Conservation (phyloP, 2,797 vertebrate genomes). For the Danio jaintianensis region DNA sequence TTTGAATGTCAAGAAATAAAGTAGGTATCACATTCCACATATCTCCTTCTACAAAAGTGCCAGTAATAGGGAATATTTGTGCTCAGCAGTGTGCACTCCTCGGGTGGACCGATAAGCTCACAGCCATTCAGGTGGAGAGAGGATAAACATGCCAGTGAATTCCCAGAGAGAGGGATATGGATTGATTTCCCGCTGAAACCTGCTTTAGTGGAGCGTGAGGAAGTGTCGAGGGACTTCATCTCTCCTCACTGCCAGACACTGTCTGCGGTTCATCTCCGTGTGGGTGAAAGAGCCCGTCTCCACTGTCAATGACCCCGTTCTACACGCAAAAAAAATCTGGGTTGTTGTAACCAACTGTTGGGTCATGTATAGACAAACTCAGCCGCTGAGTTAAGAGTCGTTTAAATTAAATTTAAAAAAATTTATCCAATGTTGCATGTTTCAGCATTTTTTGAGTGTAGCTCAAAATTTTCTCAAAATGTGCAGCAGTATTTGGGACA, state of each 20-base stretch:
- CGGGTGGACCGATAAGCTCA: conserved; percentile 4
- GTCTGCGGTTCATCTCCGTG: conserved; percentile 21
- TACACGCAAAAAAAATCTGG: not conserved
- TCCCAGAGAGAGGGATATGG: conserved; percentile 34
- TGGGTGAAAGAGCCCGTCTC: conserved; percentile 25
- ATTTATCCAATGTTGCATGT: too few relatives aligned
- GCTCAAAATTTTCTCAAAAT: too few relatives aligned
- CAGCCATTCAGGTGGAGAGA: conserved; percentile 32
- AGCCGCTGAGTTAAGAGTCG: too few relatives aligned
- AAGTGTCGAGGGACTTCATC: conserved; percentile 42
- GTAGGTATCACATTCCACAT: not conserved
- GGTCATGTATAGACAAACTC: too few relatives aligned
- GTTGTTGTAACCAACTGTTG: too few relatives aligned
- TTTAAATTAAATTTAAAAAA: too few relatives aligned
- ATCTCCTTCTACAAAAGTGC: conserved; percentile 1
- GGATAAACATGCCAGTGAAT: conserved; percentile 36
- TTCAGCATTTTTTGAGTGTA: too few relatives aligned
- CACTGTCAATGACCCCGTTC: not conserved
- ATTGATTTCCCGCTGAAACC: conserved; percentile 52
- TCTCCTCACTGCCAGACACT: conserved; percentile 24
- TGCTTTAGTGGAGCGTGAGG: conserved; percentile 45
- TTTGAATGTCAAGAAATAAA: not conserved
- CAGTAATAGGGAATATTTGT: not conserved
- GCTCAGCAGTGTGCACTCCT: conserved; percentile 11
- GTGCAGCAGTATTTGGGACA: too few relatives aligned